A percentile compares a stretch with the other conserved stretches of the same genome.
Conservation (phyloP, 2,113 vertebrate species). For the Dasyurus viverrinus region DNA sequence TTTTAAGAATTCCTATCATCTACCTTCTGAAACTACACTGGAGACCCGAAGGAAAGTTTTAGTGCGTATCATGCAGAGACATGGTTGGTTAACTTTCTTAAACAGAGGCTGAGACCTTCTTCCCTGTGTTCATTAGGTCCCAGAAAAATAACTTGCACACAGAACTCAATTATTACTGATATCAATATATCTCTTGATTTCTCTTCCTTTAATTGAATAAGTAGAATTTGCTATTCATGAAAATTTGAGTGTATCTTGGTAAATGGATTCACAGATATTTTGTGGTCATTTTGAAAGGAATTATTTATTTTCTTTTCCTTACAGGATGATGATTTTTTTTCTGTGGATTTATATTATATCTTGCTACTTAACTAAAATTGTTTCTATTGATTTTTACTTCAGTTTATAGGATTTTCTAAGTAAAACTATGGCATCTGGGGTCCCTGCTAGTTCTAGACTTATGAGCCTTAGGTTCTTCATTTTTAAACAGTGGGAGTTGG, state of each 20-base stretch:
- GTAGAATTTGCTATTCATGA: not conserved
- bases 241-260: not conserved
- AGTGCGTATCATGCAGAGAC: not conserved
- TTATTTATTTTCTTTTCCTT: not conserved
- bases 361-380: not conserved
- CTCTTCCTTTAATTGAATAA: not conserved
- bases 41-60: not conserved
- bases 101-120: not conserved
- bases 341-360: not conserved
- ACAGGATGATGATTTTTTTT: not conserved
- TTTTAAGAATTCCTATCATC: slow-evolving; percentile 91
- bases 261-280: not conserved
- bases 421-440: not conserved
- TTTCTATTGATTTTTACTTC: not conserved
- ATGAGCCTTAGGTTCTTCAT: not conserved
- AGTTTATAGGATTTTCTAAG: not conserved
- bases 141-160: not conserved
- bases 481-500: not conserved
- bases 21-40: slow-evolving; percentile 91
- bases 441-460: not conserved
- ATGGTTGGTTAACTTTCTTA: not conserved
- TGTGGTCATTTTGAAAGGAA: not conserved
- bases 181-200: not conserved
- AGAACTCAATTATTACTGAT: not conserved
- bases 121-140: not conserved